phyloP scores from a whole-genome alignment of 1,140 invertebrate species.

The Pseudomyrmex concolor region DNA sequence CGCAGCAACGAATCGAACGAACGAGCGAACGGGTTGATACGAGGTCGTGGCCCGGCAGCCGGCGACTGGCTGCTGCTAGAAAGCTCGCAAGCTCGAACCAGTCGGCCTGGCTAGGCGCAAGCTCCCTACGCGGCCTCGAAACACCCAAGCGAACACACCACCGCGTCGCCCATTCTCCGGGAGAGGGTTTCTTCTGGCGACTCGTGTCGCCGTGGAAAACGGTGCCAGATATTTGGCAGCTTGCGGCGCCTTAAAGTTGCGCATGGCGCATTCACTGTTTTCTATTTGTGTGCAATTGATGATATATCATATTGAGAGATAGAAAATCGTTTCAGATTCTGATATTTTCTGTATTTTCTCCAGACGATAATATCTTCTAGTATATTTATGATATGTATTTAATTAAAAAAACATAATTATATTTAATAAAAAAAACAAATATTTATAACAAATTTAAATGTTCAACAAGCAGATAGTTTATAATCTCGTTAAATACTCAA shows the following conservation, averaged over 20 bases:
- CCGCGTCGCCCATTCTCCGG: slow-evolving; percentile 48
- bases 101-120: slow-evolving; percentile 76
- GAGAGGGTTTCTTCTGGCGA: slow-evolving; percentile 69
- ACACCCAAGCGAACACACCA: slow-evolving; percentile 51
- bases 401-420: too few relatives aligned
- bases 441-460: too few relatives aligned
- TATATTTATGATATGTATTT: too few relatives aligned
- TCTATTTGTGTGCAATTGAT: slow-evolving; percentile 17
- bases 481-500: too few relatives aligned
- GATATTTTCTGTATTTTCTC: neutral
- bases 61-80: slow-evolving; percentile 79
- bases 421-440: too few relatives aligned
- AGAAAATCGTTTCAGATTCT: neutral
- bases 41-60: slow-evolving; percentile 78
- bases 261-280: slow-evolving; percentile 18
- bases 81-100: slow-evolving; percentile 75
- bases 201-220: slow-evolving; percentile 65
- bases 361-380: too few relatives aligned
- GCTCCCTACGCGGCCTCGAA: slow-evolving; percentile 73
- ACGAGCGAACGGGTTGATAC: slow-evolving; percentile 61
- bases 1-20: slow-evolving; percentile 25
- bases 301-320: neutral
- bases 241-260: slow-evolving; percentile 44
- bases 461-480: too few relatives aligned
- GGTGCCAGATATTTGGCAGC: slow-evolving; percentile 56